phyloP scores from a whole-genome alignment of 2,797 vertebrate species.

The Hirundo rustica region DNA sequence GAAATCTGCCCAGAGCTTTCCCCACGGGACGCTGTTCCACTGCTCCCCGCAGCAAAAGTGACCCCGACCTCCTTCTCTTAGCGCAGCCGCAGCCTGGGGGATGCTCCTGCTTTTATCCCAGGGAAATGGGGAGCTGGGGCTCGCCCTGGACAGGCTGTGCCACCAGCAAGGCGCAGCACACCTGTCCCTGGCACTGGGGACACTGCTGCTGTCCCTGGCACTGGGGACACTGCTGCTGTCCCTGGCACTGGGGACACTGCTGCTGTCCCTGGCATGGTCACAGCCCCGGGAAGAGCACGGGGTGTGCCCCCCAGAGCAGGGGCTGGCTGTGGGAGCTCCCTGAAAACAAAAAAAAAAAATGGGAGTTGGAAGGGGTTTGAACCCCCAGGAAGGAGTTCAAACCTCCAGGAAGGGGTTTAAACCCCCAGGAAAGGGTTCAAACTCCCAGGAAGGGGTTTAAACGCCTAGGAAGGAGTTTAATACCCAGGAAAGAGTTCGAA shows the following conservation, averaged over 20 bases:
- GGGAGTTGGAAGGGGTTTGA: no score
- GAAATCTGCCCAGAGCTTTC: no score
- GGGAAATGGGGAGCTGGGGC: rapidly evolving
- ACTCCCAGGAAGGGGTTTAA: no score
- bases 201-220: background rate
- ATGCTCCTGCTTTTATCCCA: background rate
- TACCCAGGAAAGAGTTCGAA: no score
- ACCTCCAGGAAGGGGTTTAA: no score
- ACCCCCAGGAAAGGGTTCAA: no score
- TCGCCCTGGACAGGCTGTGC: background rate
- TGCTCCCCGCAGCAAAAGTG: background rate
- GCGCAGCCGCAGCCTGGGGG: background rate
- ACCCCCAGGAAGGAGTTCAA: no score
- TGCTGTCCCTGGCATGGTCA: background rate
- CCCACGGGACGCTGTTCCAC: rapidly evolving
- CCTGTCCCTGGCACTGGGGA: background rate
- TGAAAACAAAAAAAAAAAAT: no score
- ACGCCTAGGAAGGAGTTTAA: no score
- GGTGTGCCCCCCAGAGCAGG: background rate
- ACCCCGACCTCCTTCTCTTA: background rate
- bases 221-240: background rate
- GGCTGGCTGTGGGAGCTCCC: background rate
- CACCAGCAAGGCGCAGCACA: no score
- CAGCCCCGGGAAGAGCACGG: background rate
- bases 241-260: no score